Base-by-base conservation (phyloP, 2,113 vertebrate species). In the Apteryx owenii region DNA sequence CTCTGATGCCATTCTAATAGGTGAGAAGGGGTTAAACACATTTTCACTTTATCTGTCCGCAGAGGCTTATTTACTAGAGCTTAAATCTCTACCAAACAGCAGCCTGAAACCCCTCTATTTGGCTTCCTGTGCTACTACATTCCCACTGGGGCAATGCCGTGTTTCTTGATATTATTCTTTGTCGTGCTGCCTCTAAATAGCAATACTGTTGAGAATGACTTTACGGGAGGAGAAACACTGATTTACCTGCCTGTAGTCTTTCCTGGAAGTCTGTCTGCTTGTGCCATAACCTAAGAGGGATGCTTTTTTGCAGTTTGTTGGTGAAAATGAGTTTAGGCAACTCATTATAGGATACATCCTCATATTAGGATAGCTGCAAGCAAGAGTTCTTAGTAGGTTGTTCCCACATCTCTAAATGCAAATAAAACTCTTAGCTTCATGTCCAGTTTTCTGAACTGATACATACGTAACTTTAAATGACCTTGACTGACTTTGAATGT, bases 21-120 rank as follows among this genome's bases (percentile, higher is more conserved):
- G 33, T 94, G 44, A 87, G 95, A 94, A 94, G 62, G 33, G 76
- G 78, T 96, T 97, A 97, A 98, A 85, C 48, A 65, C 4, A 40
- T 85, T 97, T 94, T 95, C 64, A 31, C 42, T 97, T 98, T 97
- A 96, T 96, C 21, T 97, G 40, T 92, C 97, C 48, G 3, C 58
- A 89, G 97, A 84, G 95, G 25, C 72, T 80, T 90, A 48, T 98
- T 97, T 97, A 90, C 85, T 97, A 81, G 58, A 85, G 85, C 81
- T 97, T 97, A 97, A 97, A 97, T 97, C 36, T 97, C 69, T 77
- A 95, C 62, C 29, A 95, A 96, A 97, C 48, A 78, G 75, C 82
- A 76, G 61, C 58, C 25, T 83, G 75, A 97, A 97, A 95, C 68
- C 78, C 94, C 76, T 96, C 62, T 89, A 54, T 96, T 97, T 97